Evolutionary conservation across 2,888 invertebrate species (phyloP), one percentile per base, ranked within the genome.

Genomic region (Ellobium chinense): DNA sequence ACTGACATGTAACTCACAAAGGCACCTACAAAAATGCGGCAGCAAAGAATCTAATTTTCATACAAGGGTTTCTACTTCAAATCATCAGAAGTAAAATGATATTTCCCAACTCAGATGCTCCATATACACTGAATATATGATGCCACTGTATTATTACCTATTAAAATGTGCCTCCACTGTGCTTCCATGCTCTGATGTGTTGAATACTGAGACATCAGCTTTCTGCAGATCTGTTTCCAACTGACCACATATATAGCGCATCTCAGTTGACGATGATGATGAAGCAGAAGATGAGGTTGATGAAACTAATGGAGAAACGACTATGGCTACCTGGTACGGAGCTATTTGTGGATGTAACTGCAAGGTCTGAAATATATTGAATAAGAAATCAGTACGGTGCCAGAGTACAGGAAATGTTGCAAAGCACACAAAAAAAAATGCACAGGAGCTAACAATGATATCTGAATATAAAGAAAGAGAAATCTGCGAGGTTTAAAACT

Each of bases 291-390:
- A 54, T 68, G 70, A 68, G 27, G 78, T 29, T 12, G 83, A 62
- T 63, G 82, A 83, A n/a, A n/a, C n/a, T 36, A 83, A 81, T 7
- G 86, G 86, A 70, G 82, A 77, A 18, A 74, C 66, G 12, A 76
- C 68, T 62, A 90, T 60, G 36, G 89, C 87, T 24, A 88, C 86
- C 73, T 90, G 88, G 80, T 88, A 91, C 14, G 90, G 91, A 14
- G 89, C 87, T 62, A 91, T 78, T 14, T 83, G 83, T n/a, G 86
- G 84, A 77, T 90, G 87, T 18, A 91, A 78, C 63, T 88, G 87
- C 31, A 91, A 79, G 21, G 88, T 82, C 91, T 91, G 78, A 1
- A 85, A 80, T 18, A 78, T 54, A 63, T 14, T 36, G 24, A 46
- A 14, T 66, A n/a, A 3, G 1, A 14, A 4, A 18, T 2, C 3